A percentile compares a stretch with the other conserved stretches of the same genome.
phyloP scores from a whole-genome alignment of 2,888 invertebrate species.

The Venustoraphidia nigricollis region DNA sequence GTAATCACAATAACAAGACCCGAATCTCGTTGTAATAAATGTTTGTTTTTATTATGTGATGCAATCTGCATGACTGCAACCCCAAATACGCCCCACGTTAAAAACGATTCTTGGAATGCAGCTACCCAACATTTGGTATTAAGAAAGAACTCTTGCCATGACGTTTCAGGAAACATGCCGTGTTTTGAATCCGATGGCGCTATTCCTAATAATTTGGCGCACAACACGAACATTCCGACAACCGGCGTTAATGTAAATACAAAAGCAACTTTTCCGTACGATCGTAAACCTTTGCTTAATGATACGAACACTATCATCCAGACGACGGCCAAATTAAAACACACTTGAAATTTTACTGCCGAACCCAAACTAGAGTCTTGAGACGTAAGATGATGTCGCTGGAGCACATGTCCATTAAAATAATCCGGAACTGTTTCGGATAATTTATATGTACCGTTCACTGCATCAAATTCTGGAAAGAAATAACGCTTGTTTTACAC shows the following conservation, averaged over 20 bases:
- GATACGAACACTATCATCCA: slow-evolving; percentile 84
- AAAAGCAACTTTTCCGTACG: slow-evolving; percentile 72
- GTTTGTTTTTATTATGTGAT: slow-evolving; percentile 56
- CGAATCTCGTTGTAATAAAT: slow-evolving; percentile 45
- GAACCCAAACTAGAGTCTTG: slow-evolving; percentile 34
- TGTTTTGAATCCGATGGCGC: slow-evolving; percentile 48
- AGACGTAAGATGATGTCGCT: slow-evolving; percentile 32
- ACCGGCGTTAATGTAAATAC: slow-evolving; percentile 66
- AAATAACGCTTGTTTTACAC: slow-evolving; percentile 6
- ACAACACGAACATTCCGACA: slow-evolving; percentile 55
- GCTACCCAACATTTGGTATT: slow-evolving; percentile 81
- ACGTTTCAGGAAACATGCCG: slow-evolving; percentile 62
- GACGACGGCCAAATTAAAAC: slow-evolving; percentile 76
- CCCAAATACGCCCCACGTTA: slow-evolving; percentile 76
- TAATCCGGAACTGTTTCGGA: slow-evolving; percentile 73
- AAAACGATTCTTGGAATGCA: slow-evolving; percentile 75
- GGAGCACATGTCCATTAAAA: slow-evolving; percentile 71
- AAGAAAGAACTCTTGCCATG: slow-evolving; percentile 72
- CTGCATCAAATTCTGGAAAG: slow-evolving; percentile 18
- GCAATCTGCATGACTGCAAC: slow-evolving; percentile 68
- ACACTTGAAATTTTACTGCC: slow-evolving; percentile 65
- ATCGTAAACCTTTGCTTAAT: slow-evolving; percentile 72
- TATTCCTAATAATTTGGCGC: slow-evolving; percentile 58
- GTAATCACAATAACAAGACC: slow-evolving; percentile 55
- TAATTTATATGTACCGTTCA: slow-evolving; percentile 34